Evolutionary conservation across 2,797 vertebrate genomes (phyloP).

Genomic region (Trachurus trachurus): DNA sequence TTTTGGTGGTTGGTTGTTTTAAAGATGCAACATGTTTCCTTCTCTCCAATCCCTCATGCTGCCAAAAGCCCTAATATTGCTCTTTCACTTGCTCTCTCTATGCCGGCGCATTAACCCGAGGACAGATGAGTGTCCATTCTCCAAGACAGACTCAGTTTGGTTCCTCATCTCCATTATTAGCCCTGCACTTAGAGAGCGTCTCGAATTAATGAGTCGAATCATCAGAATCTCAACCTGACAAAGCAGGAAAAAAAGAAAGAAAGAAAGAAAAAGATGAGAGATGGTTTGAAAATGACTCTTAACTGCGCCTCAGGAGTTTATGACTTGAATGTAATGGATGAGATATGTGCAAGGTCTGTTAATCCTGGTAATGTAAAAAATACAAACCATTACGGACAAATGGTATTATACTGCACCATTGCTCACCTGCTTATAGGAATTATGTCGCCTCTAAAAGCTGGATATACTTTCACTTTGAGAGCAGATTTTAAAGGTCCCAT

Average conservation of each 20-base stretch:
- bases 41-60: not conserved
- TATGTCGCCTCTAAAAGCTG: not conserved
- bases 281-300: slow-evolving; percentile 51
- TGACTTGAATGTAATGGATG: slow-evolving; percentile 42
- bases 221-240: slow-evolving; percentile 67
- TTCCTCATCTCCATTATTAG: slow-evolving; percentile 60
- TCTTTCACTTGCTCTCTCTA: slow-evolving; percentile 10
- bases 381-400: slow-evolving; percentile 42
- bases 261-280: slow-evolving; percentile 16
- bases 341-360: slow-evolving; percentile 47
- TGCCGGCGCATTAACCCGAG: slow-evolving; percentile 14
- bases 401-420: slow-evolving; percentile 20
- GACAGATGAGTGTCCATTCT: slow-evolving; percentile 32
- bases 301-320: slow-evolving; percentile 61
- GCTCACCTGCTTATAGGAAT: slow-evolving; percentile 32
- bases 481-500: not conserved
- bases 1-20: not conserved
- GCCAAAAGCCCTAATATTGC: not conserved
- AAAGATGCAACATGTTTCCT: slow-evolving; percentile 4
- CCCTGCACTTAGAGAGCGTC: slow-evolving; percentile 43
- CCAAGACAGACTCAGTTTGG: slow-evolving; percentile 54
- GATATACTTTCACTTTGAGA: not conserved
- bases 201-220: slow-evolving; percentile 73
- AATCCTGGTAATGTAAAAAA: slow-evolving; percentile 54
- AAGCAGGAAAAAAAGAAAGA: slow-evolving; percentile 41